Conservation (phyloP, 2,888 invertebrate species). For the Caenorhabditis virilis region DNA sequence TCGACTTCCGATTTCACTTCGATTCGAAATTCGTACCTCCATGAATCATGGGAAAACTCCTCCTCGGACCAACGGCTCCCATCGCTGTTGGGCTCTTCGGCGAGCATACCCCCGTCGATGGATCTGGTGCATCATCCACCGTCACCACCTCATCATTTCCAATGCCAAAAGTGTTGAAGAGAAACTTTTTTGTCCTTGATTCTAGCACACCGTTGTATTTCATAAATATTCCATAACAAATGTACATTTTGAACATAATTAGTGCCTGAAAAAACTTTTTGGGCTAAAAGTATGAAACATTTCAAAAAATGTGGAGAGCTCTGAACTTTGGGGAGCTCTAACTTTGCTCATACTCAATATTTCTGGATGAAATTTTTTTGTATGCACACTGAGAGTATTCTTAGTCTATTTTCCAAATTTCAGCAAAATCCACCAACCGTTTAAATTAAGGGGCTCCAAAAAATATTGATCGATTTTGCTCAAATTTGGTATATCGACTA, state of each 20-base stretch:
- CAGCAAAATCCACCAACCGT: no score
- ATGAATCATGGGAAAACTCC: slow-evolving; percentile 43
- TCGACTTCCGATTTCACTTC: no score
- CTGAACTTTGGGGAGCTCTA: no score
- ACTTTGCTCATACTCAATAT: no score
- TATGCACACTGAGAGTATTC: no score
- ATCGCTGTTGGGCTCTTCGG: slow-evolving; percentile 16
- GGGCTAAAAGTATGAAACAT: neutral
- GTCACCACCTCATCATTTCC: slow-evolving; percentile 17
- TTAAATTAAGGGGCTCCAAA: no score
- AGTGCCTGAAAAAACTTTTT: slow-evolving; percentile 39
- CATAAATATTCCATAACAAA: slow-evolving; percentile 65
- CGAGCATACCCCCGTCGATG: slow-evolving; percentile 9
- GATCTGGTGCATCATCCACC: slow-evolving; percentile 3
- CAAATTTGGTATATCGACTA: no score
- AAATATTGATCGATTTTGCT: no score
- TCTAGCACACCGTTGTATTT: slow-evolving; percentile 63
- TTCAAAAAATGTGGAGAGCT: no score
- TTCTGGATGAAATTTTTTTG: no score
- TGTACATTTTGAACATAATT: slow-evolving; percentile 59
- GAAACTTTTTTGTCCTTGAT: slow-evolving; percentile 39
- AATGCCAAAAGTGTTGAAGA: slow-evolving; percentile 30
- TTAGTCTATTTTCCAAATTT: no score
- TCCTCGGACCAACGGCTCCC: slow-evolving; percentile 33
- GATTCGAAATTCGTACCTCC: no score